Percentiles rank a stretch among this genome's conserved stretches.
Evolutionary conservation across 2,888 invertebrate species (phyloP).

Genomic region (Agonopterix heracliana): DNA sequence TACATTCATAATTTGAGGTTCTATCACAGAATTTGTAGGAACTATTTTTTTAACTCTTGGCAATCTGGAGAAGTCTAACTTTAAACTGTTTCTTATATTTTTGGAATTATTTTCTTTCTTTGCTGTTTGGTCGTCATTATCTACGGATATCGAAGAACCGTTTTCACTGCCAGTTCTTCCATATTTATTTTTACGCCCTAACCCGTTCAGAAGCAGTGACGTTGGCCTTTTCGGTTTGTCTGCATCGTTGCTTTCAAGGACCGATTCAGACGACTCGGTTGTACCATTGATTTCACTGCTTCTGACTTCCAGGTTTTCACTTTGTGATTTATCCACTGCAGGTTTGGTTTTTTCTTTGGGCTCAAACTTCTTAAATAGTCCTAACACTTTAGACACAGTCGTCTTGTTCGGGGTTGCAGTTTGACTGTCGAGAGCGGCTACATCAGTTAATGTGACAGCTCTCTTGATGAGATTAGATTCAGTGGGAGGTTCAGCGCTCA

Average conservation of each 20-base stretch:
- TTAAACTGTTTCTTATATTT: constrained; percentile 68
- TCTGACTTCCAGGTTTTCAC: constrained; percentile 27
- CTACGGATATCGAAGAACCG: constrained; percentile 30
- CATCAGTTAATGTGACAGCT: constrained; percentile 83
- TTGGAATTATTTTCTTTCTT: constrained; percentile 53
- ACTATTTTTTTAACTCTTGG: constrained; percentile 77
- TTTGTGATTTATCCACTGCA: constrained; percentile 38
- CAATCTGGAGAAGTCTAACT: constrained; percentile 78
- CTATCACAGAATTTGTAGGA: constrained; percentile 75
- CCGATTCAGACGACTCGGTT: constrained; percentile 27
- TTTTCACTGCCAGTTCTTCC: constrained; percentile 65
- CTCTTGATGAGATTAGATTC: constrained; percentile 82
- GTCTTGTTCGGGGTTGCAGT: constrained; percentile 73
- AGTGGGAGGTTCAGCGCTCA: constrained; percentile 67
- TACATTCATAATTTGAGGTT: constrained; percentile 61
- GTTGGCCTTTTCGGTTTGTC: constrained; percentile 74
- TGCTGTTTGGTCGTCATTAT: constrained; percentile 38
- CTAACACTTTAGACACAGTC: constrained; percentile 85
- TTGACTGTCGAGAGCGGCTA: constrained; percentile 64
- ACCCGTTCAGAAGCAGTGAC: constrained; percentile 70
- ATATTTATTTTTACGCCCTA: constrained; percentile 70
- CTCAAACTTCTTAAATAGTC: constrained; percentile 85
- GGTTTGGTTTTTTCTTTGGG: constrained; percentile 70
- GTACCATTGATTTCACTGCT: constrained; percentile 24
- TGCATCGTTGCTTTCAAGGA: constrained; percentile 33